phyloP scores from a whole-genome alignment of 2,797 vertebrate species.

The Erpetoichthys calabaricus region DNA sequence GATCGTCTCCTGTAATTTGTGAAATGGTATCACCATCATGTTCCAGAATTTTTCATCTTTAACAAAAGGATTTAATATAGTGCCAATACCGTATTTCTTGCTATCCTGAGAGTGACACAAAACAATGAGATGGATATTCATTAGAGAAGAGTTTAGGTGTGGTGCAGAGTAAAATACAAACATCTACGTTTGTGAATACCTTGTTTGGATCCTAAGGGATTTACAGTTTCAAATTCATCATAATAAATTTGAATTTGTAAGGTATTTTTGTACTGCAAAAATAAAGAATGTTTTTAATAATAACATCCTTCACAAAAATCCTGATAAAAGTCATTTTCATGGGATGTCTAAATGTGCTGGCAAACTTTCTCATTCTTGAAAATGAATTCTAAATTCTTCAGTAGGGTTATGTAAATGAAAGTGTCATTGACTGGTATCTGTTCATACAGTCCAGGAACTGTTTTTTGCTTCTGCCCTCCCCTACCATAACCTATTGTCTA shows the following conservation, averaged over 20 bases:
- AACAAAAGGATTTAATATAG: too few relatives aligned
- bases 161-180: constrained; percentile 13
- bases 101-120: too few relatives aligned
- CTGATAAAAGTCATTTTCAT: constrained; percentile 1
- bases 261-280: constrained; percentile 7
- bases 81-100: too few relatives aligned
- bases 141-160: too few relatives aligned
- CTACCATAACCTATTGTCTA: too few relatives aligned
- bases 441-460: constrained; percentile 15
- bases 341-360: constrained; percentile 6
- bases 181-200: constrained; percentile 17
- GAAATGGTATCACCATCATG: too few relatives aligned
- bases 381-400: constrained; percentile 16
- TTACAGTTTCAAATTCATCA: constrained; percentile 7
- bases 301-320: constrained; percentile 21
- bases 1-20: too few relatives aligned
- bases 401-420: constrained; percentile 12
- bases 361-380: constrained; percentile 13
- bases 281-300: constrained; percentile 9
- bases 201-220: constrained; percentile 16
- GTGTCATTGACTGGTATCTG: constrained; percentile 19
- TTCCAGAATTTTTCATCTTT: too few relatives aligned
- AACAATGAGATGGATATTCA: too few relatives aligned
- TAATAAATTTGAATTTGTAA: constrained; percentile 4
- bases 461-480: constrained; percentile 16